Evolutionary conservation across 2,797 vertebrate species (phyloP), one percentile per base, ranked within the genome.

Genomic region (Scolopax rusticola): DNA sequence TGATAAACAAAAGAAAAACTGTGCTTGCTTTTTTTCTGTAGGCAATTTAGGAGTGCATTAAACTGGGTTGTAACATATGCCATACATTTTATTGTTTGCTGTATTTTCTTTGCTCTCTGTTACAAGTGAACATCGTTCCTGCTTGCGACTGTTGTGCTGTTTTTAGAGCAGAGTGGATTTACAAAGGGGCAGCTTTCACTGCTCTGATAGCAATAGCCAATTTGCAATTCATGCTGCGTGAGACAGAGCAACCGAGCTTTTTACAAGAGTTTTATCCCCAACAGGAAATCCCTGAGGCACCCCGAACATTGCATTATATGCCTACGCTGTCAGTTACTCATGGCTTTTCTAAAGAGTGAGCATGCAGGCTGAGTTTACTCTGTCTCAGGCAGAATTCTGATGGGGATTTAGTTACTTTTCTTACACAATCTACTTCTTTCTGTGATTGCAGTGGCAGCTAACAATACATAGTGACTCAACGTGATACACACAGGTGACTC

Each of bases 71-170:
- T 51, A 73, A 36, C 9, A 30, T 11, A 8, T 0, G 0, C 28
- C 13, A 45, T 38, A 33, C 68, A 38, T 40, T 36, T 11, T 36
- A 10, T 47, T 33, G 4, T 54, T 87, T 54, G 48, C 54, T 81
- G 33, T 25, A 57, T 71, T 89, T 86, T 81, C 11, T 27, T 80
- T 3, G 1, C 30, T 63, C 14, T 5, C 7, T 53, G 5, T 51
- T 41, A 36, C 3, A 51, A 56, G 43, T 11, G 33, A 69, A 12
- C 57, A 40, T 40, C 0, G 0, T 33, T 75, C 10, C 6, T 51
- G 23, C 32, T 19, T 30, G 25, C 1, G 4, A 15, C 23, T 54
- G 25, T 45, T 40, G 63, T 65, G 61, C 24, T 24, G 4, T 14
- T 6, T 47, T 18, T 36, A 71, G 51, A 25, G 32, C 21, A 59